phyloP scores from a whole-genome alignment of 2,113 vertebrate genomes.

The Oncorhynchus tshawytscha region DNA sequence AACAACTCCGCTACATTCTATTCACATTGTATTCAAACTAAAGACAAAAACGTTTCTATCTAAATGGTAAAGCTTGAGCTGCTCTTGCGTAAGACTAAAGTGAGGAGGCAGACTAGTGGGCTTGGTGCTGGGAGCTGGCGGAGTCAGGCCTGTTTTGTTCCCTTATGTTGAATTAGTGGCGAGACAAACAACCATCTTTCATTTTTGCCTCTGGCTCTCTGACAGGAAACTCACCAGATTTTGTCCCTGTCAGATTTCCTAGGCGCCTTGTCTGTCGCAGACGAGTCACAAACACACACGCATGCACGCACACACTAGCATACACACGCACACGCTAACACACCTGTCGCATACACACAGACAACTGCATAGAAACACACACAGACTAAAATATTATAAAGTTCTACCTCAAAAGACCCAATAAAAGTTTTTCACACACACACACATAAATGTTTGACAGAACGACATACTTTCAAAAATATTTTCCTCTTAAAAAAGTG shows the following conservation, averaged over 20 bases:
- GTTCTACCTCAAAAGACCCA: conserved; percentile 29
- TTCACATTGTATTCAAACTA: conserved; percentile 8
- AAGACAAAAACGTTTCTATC: conserved; percentile 1
- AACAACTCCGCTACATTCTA: conserved; percentile 18
- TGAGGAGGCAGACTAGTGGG: not conserved
- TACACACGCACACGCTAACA: not conserved
- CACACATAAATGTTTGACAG: conserved; percentile 10
- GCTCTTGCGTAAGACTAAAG: not conserved
- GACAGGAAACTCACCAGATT: conserved; percentile 19
- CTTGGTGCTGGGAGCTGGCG: not conserved
- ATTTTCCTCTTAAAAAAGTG: not conserved
- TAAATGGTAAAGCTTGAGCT: too few species aligned
- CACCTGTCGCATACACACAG: not conserved
- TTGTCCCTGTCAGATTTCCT: conserved; percentile 37
- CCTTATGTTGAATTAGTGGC: conserved; percentile 28
- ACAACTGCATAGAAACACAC: not conserved
- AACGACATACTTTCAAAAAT: conserved; percentile 19
- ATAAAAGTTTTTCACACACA: conserved; percentile 27
- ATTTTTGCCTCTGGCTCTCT: conserved; percentile 25
- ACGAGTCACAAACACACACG: not conserved
- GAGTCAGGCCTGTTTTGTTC: conserved; percentile 16
- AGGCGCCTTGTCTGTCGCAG: too few species aligned
- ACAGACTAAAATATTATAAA: conserved; percentile 37
- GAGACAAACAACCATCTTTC: conserved; percentile 33
- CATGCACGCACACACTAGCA: not conserved